Conservation (phyloP, 2,113 vertebrate genomes). For the Arizona elegans region DNA sequence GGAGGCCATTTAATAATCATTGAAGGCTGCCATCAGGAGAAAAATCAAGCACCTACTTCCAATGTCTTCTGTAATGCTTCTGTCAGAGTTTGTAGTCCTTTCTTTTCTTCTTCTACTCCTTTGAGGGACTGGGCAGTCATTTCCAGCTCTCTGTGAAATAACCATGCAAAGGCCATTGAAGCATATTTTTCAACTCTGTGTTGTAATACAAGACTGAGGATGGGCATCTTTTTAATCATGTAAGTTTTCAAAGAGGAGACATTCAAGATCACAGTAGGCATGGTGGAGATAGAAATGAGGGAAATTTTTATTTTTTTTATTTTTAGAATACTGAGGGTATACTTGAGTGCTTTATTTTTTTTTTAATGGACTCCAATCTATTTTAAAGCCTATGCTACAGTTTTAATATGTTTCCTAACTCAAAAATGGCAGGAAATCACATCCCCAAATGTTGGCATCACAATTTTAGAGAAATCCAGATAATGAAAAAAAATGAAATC, state of each 20-base stretch:
- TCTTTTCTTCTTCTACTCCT: conserved; percentile 88
- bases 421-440: neutral
- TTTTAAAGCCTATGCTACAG: neutral
- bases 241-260: neutral
- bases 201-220: neutral
- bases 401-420: neutral
- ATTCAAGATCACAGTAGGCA: neutral
- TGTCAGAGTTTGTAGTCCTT: conserved; percentile 81
- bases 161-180: conserved; percentile 19
- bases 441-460: neutral
- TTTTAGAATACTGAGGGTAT: neutral
- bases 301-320: neutral
- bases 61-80: conserved; percentile 84
- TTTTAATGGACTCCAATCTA: neutral
- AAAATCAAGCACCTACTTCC: conserved; percentile 74
- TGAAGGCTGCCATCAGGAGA: neutral
- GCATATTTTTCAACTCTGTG: neutral
- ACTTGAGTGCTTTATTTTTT: neutral
- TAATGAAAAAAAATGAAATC: neutral
- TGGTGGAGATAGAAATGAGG: neutral
- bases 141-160: conserved; percentile 84
- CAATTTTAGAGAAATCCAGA: neutral
- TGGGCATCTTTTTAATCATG: neutral
- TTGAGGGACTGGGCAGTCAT: conserved; percentile 85
- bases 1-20: neutral